Percentiles rank a stretch among this genome's conserved stretches.
phyloP scores from a whole-genome alignment of 2,888 invertebrate species.

The Protodeltote pygarga region DNA sequence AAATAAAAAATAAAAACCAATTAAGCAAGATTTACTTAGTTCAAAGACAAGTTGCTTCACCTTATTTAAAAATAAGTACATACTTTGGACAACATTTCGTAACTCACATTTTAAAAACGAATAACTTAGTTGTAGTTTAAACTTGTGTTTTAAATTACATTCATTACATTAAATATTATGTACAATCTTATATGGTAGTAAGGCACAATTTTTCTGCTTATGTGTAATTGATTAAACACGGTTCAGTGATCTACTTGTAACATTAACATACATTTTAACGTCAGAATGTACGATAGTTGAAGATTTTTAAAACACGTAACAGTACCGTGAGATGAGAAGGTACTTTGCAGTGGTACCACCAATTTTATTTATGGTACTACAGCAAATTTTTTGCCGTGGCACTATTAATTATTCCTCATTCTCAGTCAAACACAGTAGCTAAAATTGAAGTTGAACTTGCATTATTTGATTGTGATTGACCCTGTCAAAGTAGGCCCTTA shows the following conservation, averaged over 20 bases:
- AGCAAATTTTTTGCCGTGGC: too few species aligned
- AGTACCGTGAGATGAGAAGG: too few species aligned
- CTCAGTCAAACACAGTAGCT: too few species aligned
- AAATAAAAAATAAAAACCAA: too few species aligned
- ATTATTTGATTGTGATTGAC: too few species aligned
- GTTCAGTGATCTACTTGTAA: constrained; percentile 43
- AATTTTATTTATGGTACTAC: too few species aligned
- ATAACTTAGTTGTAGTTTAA: constrained; percentile 33
- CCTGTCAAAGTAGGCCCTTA: too few species aligned
- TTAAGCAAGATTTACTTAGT: too few species aligned
- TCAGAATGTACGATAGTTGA: constrained; percentile 7
- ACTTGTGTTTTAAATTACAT: constrained; percentile 34
- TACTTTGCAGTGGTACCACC: too few species aligned
- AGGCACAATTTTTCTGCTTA: constrained; percentile 71
- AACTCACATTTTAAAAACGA: constrained; percentile 34
- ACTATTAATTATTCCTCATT: too few species aligned
- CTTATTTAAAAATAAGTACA: constrained; percentile 18
- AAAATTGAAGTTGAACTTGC: too few species aligned
- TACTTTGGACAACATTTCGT: constrained; percentile 40
- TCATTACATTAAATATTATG: constrained; percentile 45
- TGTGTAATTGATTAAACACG: constrained; percentile 57
- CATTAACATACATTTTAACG: constrained; percentile 30
- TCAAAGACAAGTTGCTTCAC: too few species aligned
- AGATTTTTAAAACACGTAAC: background rate
- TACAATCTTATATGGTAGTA: constrained; percentile 66